Evolutionary conservation across 2,888 invertebrate species (phyloP), one percentile per base, ranked within the genome.

Genomic region (Athalia cordata): DNA sequence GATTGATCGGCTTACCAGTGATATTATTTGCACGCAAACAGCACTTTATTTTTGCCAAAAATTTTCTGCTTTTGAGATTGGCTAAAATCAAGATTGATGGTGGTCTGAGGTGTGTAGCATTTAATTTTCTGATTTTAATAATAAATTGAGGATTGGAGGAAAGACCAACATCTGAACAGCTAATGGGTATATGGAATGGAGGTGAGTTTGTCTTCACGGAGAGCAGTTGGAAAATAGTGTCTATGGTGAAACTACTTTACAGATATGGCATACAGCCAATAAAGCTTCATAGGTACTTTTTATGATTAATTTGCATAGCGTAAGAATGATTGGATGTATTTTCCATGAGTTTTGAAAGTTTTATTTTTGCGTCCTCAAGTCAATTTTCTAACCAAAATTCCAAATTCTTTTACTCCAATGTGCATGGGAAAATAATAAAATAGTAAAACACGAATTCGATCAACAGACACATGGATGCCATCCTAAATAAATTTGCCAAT

Each of bases 221-320:
- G 77, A 92, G 92, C 82, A 83, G 87, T 15, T 93, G 91, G 89
- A 81, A 87, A 5, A 49, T 91, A 4, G 64, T 92, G 3, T 92
- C 91, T 4, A 72, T 91, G 9, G 81, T 87, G 0, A 92, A 92
- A 85, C 84, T 93, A 77, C 80, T 93, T 15, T 93, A 91, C 90
- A 88, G 92, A 81, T 94, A 94, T 87, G 93, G 94, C 5, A 87
- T 91, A 77, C 91, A 92, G 78, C 87, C 92, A 7, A 87, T 91
- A 76, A 87, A 88, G 76, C 87, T 93, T 47, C 82, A 90, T 11
- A 87, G 86, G 82, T 90, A 90, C 81, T 86, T 92, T 5, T 43
- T 3, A 72, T 13, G 59, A 29, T 47, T 59, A n/a, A 8, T 47
- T 59, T 15, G n/a, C n/a, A 72, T 13, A 5, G n/a, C 13, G 8